phyloP scores from a whole-genome alignment of 2,888 invertebrate genomes.

The Drosophila incognita region DNA sequence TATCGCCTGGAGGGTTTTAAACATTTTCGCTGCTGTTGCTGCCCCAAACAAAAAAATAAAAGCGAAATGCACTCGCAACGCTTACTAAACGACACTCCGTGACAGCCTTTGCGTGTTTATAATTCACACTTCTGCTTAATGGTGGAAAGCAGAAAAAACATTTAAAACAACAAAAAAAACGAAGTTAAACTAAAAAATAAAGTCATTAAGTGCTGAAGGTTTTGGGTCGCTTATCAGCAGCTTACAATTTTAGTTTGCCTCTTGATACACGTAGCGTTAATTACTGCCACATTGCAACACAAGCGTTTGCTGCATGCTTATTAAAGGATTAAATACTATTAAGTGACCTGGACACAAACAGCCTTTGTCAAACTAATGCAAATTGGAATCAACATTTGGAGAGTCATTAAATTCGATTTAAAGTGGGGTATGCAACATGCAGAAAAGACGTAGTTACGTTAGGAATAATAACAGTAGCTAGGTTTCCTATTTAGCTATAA shows the following conservation, averaged over 20 bases:
- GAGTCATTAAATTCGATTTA: background rate
- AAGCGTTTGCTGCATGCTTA: background rate
- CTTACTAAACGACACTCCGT: conserved; percentile 56
- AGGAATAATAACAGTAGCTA: background rate
- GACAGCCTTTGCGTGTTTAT: conserved; percentile 71
- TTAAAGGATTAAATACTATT: conserved; percentile 21
- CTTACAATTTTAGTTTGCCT: conserved; percentile 32
- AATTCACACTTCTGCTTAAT: conserved; percentile 73
- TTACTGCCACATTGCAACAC: conserved; percentile 7
- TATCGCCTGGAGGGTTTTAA: conserved; percentile 58
- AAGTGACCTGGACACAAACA: conserved; percentile 3
- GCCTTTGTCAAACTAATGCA: background rate
- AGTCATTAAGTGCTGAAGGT: conserved; percentile 58
- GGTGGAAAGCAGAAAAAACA: conserved; percentile 15
- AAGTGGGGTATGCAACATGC: background rate
- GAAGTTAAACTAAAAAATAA: conserved; percentile 47
- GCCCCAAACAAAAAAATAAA: conserved; percentile 27
- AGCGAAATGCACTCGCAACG: conserved; percentile 31
- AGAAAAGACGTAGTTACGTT: background rate
- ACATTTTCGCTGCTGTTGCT: conserved; percentile 31
- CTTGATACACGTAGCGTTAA: conserved; percentile 32
- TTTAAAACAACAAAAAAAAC: background rate
- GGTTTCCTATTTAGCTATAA: background rate
- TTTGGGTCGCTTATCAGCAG: conserved; percentile 53
- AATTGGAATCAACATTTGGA: background rate